These are phyloP conservation scores for Brassicogethes aeneus DNA, from an alignment of 2,888 invertebrate species.

Conservation along the genomic window DNA sequence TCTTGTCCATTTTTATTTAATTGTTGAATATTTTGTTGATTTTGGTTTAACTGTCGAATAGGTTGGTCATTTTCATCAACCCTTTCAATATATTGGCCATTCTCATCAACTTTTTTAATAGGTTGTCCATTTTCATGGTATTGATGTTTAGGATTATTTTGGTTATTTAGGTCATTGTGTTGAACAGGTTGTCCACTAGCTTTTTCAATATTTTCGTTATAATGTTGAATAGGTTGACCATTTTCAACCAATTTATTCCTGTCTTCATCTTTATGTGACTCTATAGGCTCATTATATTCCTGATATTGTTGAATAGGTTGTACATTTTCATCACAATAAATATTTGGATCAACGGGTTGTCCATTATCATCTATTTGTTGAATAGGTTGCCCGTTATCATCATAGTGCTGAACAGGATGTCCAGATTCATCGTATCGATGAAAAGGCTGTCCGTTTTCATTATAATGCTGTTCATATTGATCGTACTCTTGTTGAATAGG, in stretches of 20 bases:
- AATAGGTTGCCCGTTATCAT: constrained; percentile 13
- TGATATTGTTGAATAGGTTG: constrained; percentile 18
- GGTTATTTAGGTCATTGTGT: constrained; percentile 23
- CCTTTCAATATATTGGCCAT: constrained; percentile 14
- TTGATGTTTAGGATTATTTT: constrained; percentile 17
- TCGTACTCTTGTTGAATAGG: constrained; percentile 12
- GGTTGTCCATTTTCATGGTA: constrained; percentile 21
- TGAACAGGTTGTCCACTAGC: constrained; percentile 16
- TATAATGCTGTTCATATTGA: constrained; percentile 12
- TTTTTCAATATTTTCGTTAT: constrained; percentile 22
- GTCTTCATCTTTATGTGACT: constrained; percentile 15
- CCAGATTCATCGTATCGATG: constrained; percentile 8
- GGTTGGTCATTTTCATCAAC: constrained; percentile 16
- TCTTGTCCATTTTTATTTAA: constrained; percentile 19
- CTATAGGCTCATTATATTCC: constrained; percentile 17
- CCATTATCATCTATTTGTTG: constrained; percentile 17
- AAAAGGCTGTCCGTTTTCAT: constrained; percentile 18
- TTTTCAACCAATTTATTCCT: constrained; percentile 19
- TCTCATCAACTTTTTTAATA: constrained; percentile 14
- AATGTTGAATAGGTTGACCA: constrained; percentile 18
- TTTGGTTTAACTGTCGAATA: constrained; percentile 14
- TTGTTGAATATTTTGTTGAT: constrained; percentile 14
- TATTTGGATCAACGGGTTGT: constrained; percentile 9
- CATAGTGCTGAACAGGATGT: constrained; percentile 6
- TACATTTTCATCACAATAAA: constrained; percentile 17